Base-by-base conservation (phyloP, 2,797 vertebrate species). In the Valencia hispanica region DNA sequence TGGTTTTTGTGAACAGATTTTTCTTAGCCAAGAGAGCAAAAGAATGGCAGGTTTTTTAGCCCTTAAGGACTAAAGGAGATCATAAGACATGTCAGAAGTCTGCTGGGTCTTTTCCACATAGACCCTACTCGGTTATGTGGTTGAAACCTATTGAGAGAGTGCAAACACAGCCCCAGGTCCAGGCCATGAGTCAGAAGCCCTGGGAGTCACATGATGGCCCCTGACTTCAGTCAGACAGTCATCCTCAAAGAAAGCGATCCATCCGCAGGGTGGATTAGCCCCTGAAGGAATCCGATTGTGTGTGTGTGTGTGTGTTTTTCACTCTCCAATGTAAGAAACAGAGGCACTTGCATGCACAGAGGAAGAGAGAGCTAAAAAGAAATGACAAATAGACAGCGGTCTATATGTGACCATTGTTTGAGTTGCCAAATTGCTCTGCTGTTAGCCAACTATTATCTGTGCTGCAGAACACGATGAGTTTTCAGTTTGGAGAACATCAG, bases 361-460 rank as follows among this genome's bases (percentile, higher is more conserved):
- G 82, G 78, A 76, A 84, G 80, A 41, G 59, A 79, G 70, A 34
- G 82, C 68, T 61, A 63, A 77, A 74, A 55, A 75, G 68, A 79
- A 83, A 86, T 81, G 88, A 92, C 88, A 90, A 89, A 88, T 85
- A 80, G 83, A 89, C 74, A 81, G 82, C 76, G 81, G 82, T 70
- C 84, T 84, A 85, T 87, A 88, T 89, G 91, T 87, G 86, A 86
- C 86, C 86, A 86, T 89, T 87, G 90, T 92, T 91, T 91, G 91
- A 92, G 87, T 85, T 91, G 86, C 87, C 83, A 90, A 90, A 88
- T 90, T 92, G 88, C 85, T 86, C 83, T 85, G 86, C 88, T 88
- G 87, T 89, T 86, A 85, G 79, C 86, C 85, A 73, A 79, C 74
- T 85, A 92, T 92, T 91, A 91, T 90, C 85, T 89, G 70, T 87